These are phyloP conservation scores for Euphysa ruthae DNA, from an alignment of 30 jellyfish, hydroid and myxozoan species.

Conservation along the genomic window DNA sequence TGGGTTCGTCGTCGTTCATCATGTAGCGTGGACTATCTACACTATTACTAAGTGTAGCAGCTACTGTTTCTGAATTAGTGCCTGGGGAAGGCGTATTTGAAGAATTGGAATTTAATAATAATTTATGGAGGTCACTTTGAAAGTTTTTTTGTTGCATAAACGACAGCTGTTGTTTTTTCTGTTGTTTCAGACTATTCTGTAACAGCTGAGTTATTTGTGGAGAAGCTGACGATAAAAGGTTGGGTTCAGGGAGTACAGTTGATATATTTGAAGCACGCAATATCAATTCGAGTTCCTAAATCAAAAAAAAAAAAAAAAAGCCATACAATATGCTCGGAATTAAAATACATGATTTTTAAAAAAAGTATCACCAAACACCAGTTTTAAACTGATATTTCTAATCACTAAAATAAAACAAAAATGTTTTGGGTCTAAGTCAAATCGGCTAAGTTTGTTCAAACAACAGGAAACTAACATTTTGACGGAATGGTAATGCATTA, in stretches of 20 bases:
- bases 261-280: slow-evolving; percentile 81
- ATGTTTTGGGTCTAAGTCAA: no score
- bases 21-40: slow-evolving; percentile 35
- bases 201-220: slow-evolving; percentile 37
- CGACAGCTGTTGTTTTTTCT: neutral
- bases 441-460: no score
- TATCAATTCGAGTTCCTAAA: slow-evolving; percentile 85
- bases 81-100: slow-evolving; percentile 23
- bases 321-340: no score
- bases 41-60: slow-evolving; percentile 37
- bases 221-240: slow-evolving; percentile 41
- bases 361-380: no score
- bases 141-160: neutral
- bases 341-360: no score
- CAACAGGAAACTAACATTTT: no score
- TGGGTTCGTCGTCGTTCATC: neutral
- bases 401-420: no score
- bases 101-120: neutral
- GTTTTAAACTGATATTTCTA: neutral
- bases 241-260: slow-evolving; percentile 76
- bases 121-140: neutral
- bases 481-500: no score
- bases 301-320: no score
- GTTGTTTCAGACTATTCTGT: slow-evolving; percentile 2
- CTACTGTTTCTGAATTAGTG: slow-evolving; percentile 31